Base-by-base conservation (phyloP, 2,113 vertebrate genomes). In the Hylia prasina region DNA sequence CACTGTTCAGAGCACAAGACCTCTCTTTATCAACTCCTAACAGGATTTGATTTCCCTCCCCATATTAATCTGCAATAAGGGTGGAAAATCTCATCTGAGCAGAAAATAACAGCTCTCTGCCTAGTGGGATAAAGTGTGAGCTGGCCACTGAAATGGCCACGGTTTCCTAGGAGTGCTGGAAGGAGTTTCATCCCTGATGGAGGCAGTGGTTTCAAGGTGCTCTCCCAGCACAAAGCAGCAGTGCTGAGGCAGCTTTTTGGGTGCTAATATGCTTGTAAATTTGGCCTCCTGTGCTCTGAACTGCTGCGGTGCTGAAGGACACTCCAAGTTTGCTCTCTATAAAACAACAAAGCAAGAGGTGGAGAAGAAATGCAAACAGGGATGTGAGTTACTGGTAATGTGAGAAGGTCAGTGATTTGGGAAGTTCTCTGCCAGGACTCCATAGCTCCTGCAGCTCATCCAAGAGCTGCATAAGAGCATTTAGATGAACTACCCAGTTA, bases 241-340 rank as follows among this genome's bases (percentile, higher is more conserved):
- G 64, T 84, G 88, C 94, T 96, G 96, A 96, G 94, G 51, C 85
- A 92, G 94, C 95, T 91, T 66, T 96, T 87, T 69, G 75, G 78
- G 94, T 48, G 58, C 58, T 94, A 93, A 95, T 79, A 54, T 0
- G 23, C 92, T 78, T 94, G 90, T 93, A 95, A 94, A 95, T 94
- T 93, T 0, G 23, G 85, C 57, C 76, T 94, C 79, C 68, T 68
- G 72, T 9, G 45, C 54, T 73, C 54, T 1, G 7, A 31, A 30
- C 48, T 68, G 82, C 95, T 77, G 39, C 8, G 19, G 39, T 24
- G 53, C 82, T 93, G 90, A 93, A 94, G 93, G 96, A 75, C 82
- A 69, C 48, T 18, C 4, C 0, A 48, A 40, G 88, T 94, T 75
- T 93, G 82, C 28, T 90, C 69, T 78, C 88, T 35, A 35, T 68